Evolutionary conservation across 2,888 invertebrate genomes (phyloP).

Genomic region (Clostera curtula): DNA sequence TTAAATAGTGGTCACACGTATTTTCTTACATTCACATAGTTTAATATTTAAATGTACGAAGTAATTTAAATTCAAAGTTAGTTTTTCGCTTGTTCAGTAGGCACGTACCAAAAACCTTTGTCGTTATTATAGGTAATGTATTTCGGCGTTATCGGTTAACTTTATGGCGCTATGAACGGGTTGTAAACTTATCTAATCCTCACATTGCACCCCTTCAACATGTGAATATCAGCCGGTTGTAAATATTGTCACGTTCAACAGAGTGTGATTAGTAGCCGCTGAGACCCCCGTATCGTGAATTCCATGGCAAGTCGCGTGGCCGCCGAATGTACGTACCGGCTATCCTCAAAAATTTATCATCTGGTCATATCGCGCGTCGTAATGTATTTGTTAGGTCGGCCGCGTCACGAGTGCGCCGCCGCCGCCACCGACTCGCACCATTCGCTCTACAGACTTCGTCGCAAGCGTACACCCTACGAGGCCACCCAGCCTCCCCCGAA

Average conservation of each 20-base stretch:
- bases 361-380: conserved; percentile 42
- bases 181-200: conserved; percentile 21
- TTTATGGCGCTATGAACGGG: conserved; percentile 19
- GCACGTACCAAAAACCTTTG: too few species aligned
- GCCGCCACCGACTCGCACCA: conserved; percentile 53
- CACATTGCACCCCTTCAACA: conserved; percentile 19
- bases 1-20: too few species aligned
- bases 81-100: too few species aligned
- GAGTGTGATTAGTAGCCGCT: conserved; percentile 41
- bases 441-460: conserved; percentile 60
- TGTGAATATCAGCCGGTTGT: conserved; percentile 38
- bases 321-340: conserved; percentile 48
- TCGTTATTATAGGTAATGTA: too few species aligned
- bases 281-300: conserved; percentile 40
- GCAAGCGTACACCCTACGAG: conserved; percentile 47
- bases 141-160: not conserved
- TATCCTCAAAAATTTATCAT: conserved; percentile 58
- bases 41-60: too few species aligned
- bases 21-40: too few species aligned
- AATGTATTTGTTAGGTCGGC: conserved; percentile 46
- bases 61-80: too few species aligned
- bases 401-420: conserved; percentile 64
- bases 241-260: conserved; percentile 38
- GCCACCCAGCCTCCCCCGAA: conserved; percentile 30
- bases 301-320: conserved; percentile 51